These are phyloP conservation scores for Chiridota heheva DNA, from an alignment of 35 echinoderm and acorn worm species.

Conservation along the genomic window DNA sequence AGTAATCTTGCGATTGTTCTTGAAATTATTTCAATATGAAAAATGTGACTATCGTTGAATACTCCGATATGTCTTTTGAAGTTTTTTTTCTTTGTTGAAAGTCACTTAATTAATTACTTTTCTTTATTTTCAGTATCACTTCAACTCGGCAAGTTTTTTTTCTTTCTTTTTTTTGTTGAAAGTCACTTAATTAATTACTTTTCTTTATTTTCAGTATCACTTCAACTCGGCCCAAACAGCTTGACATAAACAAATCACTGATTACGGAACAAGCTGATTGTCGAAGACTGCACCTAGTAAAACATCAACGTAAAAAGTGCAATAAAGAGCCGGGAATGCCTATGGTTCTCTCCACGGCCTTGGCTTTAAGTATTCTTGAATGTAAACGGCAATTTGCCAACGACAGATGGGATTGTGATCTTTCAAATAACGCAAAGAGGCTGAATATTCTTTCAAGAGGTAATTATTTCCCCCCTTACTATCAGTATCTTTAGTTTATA, in stretches of 20 bases:
- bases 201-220: no score
- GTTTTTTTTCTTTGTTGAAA: no score
- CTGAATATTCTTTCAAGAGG: conserved; percentile 58
- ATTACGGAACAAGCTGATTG: conserved; percentile 36
- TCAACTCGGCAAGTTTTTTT: conserved; percentile 9
- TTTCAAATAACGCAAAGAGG: conserved; percentile 63
- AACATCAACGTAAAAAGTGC: conserved; percentile 73
- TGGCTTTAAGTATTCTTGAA: conserved; percentile 57
- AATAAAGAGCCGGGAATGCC: conserved; percentile 68
- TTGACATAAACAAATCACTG: conserved; percentile 21
- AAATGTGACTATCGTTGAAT: no score
- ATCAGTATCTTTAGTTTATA: not conserved
- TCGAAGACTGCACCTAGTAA: conserved; percentile 45
- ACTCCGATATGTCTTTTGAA: no score
- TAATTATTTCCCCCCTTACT: conserved; percentile 22
- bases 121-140: conserved; percentile 43
- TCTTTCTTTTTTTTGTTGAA: no score
- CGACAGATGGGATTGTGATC: conserved; percentile 81
- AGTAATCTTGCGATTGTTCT: no score
- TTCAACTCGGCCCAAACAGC: conserved; percentile 17
- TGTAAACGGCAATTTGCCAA: conserved; percentile 70
- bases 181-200: no score
- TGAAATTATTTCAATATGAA: no score
- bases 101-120: no score
- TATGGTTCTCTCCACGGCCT: conserved; percentile 46